Evolutionary conservation across 1,140 invertebrate species (phyloP), one percentile per base, ranked within the genome.

Genomic region (Melanaphis sacchari): DNA sequence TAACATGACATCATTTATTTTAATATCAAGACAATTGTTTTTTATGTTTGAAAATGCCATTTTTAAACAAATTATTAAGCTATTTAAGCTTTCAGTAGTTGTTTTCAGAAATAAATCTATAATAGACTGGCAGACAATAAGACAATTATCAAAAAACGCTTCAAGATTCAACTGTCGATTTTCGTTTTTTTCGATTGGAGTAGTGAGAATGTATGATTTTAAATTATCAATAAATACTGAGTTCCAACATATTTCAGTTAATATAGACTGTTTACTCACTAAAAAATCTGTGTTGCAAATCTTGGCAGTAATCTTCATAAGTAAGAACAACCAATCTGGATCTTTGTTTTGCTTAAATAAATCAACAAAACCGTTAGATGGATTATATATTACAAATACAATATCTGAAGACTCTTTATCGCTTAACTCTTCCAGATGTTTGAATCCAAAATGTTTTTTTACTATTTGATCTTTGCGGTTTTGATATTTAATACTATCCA

Each of bases 291-390:
- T 88, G 2, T 54, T 9, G 31, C 66, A 90, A 40, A 94, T 82
- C 76, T 93, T 93, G 1, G 66, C 82, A 24, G 89, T 81, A 31
- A 93, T 66, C 21, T 93, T 81, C n/a, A 94, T 82, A 26, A 94
- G 93, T 22, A 94, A 90, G 36, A 94, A 81, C 5, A 94, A 38
- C 92, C 92, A 93, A 40, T 94, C 94, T 38, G 94, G 92, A 43
- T 93, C 85, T 87, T 93, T 89, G 1, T 93, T 76, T 36, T 40
- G 31, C 21, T 87, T 87, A 49, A 66, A 82, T 90, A 93, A 46
- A 36, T 90, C 40, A 9, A 90, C 21, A 38, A 88, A 54, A 36
- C 93, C 84, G 22, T 88, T 85, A 24, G 92, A 90, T 49, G 46
- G 90, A 36, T 66, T 94, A 54, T 31, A 49, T 36, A 94, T 82